Evolutionary conservation across 1,140 invertebrate species (phyloP).

Genomic region (Drosophila sturtevanti): DNA sequence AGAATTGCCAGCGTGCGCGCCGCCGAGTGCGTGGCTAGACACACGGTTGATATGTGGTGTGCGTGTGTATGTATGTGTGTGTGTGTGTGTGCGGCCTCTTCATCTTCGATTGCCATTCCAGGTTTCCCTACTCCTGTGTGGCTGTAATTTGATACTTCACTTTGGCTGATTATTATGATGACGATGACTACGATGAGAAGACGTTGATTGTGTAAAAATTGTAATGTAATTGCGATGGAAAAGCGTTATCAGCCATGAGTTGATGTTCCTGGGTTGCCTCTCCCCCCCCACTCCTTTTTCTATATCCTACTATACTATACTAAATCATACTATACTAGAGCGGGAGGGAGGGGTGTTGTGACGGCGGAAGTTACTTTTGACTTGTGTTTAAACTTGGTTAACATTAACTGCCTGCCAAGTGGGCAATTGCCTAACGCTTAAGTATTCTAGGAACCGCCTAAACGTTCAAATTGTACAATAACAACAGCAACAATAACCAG

Average conservation of each 20-base stretch:
- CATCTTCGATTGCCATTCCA: conserved; percentile 65
- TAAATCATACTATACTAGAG: not conserved
- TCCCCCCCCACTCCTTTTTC: too few relatives aligned
- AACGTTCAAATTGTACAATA: not conserved
- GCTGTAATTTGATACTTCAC: conserved; percentile 79
- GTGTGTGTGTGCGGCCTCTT: conserved; percentile 58
- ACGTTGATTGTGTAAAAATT: conserved; percentile 79
- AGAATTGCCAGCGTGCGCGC: conserved; percentile 69
- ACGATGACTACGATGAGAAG: conserved; percentile 55
- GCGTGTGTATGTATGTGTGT: conserved; percentile 51
- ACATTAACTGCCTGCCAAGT: conserved; percentile 63
- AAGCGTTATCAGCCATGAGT: conserved; percentile 33
- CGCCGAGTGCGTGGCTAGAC: conserved; percentile 37
- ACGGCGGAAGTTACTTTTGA: too few relatives aligned
- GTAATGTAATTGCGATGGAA: conserved; percentile 71
- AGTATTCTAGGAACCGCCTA: conserved; percentile 19
- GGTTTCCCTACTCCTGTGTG: conserved; percentile 26
- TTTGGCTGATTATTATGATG: conserved; percentile 78
- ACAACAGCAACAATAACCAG: not conserved
- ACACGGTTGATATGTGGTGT: conserved; percentile 20
- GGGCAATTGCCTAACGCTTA: conserved; percentile 52
- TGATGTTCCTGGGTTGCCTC: too few relatives aligned
- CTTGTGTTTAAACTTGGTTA: conserved; percentile 52
- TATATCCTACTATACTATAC: not conserved
- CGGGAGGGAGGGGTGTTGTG: too few relatives aligned